Base-by-base conservation (phyloP, 2,888 invertebrate genomes). In the Amphipoea oculea region DNA sequence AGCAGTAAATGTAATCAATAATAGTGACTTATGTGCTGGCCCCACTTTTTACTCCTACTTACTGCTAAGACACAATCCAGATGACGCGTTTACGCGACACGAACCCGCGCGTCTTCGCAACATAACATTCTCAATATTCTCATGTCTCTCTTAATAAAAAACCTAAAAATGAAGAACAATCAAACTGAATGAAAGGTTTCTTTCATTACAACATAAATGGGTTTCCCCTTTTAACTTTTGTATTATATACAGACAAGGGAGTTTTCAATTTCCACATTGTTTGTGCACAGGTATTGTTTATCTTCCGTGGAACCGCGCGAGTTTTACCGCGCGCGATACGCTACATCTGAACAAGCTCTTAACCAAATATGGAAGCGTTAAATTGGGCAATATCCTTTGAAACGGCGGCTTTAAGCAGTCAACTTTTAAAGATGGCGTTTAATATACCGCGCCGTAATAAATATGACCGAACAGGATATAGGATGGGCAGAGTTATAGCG, bases 1-100 rank as follows among this genome's bases (percentile, higher is more conserved):
- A 91, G 92, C 93, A 93, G 95, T 95, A 96, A 95, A 96, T 94
- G 93, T 95, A 95, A 95, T 96, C 95, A 96, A 96, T 96, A 95
- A 95, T 93, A 92, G 93, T 94, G 94, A 95, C 93, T 95, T 95
- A 95, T 93, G 94, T 90, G 93, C 91, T 92, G 89, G 91, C 89
- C 92, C 88, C 89, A 93, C 91, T 93, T 95, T 95, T 95, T 94
- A 95, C 92, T 92, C 92, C 91, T 91, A 92, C 93, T 94, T 93
- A 82, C 68, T 20, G 11, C 54, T 83, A 79, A 83, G 84, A 83
- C 36, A 29, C 62, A 60, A n/a, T 29, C 45, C 72, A 86, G 72
- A 73, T 76, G 79, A 75, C 72, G 69, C 79, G 84, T 62, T 73
- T 71, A 82, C 29, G 60, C n/a, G 60, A 62, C 72, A 20, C 20